Evolutionary conservation across 2,797 vertebrate genomes (phyloP).

Genomic region (Pampus argenteus): DNA sequence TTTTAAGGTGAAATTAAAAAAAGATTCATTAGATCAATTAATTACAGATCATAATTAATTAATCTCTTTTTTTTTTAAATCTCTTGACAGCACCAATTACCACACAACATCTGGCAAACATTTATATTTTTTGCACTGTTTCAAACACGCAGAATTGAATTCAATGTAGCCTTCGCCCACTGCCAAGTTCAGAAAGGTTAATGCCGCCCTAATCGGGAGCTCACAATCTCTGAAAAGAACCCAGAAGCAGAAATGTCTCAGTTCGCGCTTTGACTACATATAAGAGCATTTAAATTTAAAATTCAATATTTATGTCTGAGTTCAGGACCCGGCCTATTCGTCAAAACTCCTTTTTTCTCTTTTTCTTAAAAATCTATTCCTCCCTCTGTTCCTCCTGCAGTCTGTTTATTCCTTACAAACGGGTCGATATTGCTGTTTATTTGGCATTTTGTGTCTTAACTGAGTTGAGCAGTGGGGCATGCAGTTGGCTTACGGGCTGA

Average conservation of each 20-base stretch:
- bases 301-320: constrained; percentile 58
- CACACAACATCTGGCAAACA: neutral
- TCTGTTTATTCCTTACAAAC: constrained; percentile 49
- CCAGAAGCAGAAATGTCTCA: constrained; percentile 21
- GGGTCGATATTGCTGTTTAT: constrained; percentile 64
- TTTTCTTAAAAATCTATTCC: constrained; percentile 44
- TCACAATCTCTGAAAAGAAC: constrained; percentile 24
- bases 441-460: constrained; percentile 66
- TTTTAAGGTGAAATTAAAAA: too few species aligned
- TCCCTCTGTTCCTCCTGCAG: constrained; percentile 19
- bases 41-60: too few species aligned
- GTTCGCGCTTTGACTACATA: constrained; percentile 23
- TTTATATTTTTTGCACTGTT: neutral
- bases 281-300: constrained; percentile 48
- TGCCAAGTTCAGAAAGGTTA: constrained; percentile 50
- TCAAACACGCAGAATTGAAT: constrained; percentile 7
- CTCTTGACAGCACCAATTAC: too few species aligned
- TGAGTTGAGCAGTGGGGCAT: constrained; percentile 38
- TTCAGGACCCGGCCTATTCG: constrained; percentile 50
- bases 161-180: constrained; percentile 22
- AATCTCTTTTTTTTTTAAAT: too few species aligned
- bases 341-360: constrained; percentile 44
- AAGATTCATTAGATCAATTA: too few species aligned
- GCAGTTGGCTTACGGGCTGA: constrained; percentile 41
- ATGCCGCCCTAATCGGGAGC: constrained; percentile 45